Evolutionary conservation across 1,140 invertebrate genomes (phyloP).

Genomic region (Dendrolimus punctatus): DNA sequence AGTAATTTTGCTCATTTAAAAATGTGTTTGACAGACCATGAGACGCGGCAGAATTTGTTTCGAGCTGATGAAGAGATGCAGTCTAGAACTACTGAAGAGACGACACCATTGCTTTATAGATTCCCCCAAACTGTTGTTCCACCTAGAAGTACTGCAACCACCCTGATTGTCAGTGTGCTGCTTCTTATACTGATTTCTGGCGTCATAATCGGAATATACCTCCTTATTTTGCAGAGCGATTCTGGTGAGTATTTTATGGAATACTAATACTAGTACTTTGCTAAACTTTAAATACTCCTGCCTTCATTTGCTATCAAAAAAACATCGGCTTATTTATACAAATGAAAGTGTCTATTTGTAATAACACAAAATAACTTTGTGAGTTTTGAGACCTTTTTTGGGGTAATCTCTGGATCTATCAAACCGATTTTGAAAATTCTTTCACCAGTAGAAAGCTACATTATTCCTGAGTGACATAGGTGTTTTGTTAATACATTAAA

Average conservation of each 20-base stretch:
- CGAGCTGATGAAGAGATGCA: constrained; percentile 12
- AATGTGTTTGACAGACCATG: constrained; percentile 22
- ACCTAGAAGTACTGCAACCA: constrained; percentile 13
- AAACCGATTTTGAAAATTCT: too few relatives aligned
- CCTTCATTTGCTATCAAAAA: neutral
- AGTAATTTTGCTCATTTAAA: constrained; percentile 1
- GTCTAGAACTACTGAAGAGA: constrained; percentile 15
- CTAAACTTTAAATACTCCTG: constrained; percentile 1
- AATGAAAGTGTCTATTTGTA: too few relatives aligned
- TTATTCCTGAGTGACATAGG: too few relatives aligned
- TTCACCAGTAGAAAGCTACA: too few relatives aligned
- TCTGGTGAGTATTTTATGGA: constrained; percentile 22
- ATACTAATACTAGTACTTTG: neutral
- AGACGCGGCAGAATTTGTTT: constrained; percentile 21
- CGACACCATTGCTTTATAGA: constrained; percentile 28
- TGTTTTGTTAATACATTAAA: too few relatives aligned
- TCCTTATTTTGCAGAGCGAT: constrained; percentile 27
- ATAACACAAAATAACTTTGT: too few relatives aligned
- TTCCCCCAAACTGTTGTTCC: constrained; percentile 14
- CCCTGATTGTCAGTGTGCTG: constrained; percentile 24
- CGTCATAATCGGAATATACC: constrained; percentile 34
- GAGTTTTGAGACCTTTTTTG: too few relatives aligned
- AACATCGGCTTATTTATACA: neutral
- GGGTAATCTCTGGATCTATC: too few relatives aligned
- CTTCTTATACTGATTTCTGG: constrained; percentile 26